A percentile compares a stretch with the other conserved stretches of the same genome.
phyloP scores from a whole-genome alignment of 2,888 invertebrate genomes.

The Laothoe populi region DNA sequence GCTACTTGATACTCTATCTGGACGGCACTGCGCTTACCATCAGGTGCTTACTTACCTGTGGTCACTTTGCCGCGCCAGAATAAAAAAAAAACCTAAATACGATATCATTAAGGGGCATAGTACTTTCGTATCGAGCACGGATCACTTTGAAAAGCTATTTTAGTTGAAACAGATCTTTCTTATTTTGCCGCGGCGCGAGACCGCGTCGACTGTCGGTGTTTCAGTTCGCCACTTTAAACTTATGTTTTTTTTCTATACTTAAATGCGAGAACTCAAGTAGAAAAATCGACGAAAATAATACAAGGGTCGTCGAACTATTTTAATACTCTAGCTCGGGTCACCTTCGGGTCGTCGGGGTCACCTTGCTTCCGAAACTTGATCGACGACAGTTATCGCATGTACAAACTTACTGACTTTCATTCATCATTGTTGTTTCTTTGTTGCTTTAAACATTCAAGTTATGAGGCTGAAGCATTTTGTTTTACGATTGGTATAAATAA shows the following conservation, averaged over 20 bases:
- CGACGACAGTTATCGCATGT: conserved; percentile 69
- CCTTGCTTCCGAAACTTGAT: conserved; percentile 79
- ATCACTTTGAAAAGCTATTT: conserved; percentile 28
- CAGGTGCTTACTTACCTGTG: too few relatives aligned
- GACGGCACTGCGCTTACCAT: too few relatives aligned
- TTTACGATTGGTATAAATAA: neutral
- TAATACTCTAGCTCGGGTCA: conserved; percentile 65
- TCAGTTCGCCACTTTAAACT: conserved; percentile 19
- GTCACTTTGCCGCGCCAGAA: too few relatives aligned
- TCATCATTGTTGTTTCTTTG: conserved; percentile 58
- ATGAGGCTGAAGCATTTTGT: too few relatives aligned
- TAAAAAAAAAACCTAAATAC: conserved; percentile 36
- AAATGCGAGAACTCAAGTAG: conserved; percentile 41
- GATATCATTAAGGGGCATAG: conserved; percentile 44
- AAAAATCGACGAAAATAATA: conserved; percentile 50
- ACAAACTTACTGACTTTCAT: conserved; percentile 62
- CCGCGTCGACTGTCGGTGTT: conserved; percentile 8
- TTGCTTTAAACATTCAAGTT: conserved; percentile 32
- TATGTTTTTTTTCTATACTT: conserved; percentile 33
- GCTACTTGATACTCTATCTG: too few relatives aligned
- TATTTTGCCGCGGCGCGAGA: conserved; percentile 6
- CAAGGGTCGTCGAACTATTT: conserved; percentile 70
- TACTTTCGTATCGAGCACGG: neutral
- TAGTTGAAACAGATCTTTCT: conserved; percentile 23
- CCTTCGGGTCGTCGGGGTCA: conserved; percentile 78